These are phyloP conservation scores for Pogonomyrmex barbatus DNA, from an alignment of 1,140 invertebrate genomes.

Conservation along the genomic window DNA sequence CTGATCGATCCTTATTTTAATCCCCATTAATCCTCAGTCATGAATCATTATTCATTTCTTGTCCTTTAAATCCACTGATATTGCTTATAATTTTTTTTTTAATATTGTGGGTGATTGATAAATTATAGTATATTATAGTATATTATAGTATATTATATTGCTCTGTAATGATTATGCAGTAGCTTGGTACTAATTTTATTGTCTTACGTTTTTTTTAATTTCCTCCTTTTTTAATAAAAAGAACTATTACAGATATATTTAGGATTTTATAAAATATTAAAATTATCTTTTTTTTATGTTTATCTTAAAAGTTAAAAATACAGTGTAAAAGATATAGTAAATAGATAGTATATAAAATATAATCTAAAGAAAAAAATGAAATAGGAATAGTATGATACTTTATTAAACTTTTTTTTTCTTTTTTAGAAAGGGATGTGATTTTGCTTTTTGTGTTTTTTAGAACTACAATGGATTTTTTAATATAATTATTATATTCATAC, in stretches of 20 bases:
- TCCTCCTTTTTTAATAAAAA: neutral
- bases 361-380: neutral
- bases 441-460: conserved; percentile 17
- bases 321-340: neutral
- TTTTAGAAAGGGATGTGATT: neutral
- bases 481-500: neutral
- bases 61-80: conserved; percentile 60
- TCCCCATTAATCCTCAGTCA: conserved; percentile 45
- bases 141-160: conserved; percentile 65
- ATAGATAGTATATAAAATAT: conserved; percentile 13
- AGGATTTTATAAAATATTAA: neutral
- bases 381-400: neutral
- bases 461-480: conserved; percentile 7
- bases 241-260: conserved; percentile 17
- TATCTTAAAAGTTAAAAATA: conserved; percentile 29
- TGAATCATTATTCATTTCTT: conserved; percentile 32
- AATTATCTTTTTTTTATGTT: conserved; percentile 23
- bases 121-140: conserved; percentile 67
- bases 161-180: conserved; percentile 59
- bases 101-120: conserved; percentile 72
- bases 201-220: conserved; percentile 32
- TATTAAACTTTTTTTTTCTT: conserved; percentile 23
- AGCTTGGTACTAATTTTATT: conserved; percentile 57
- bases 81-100: conserved; percentile 72
- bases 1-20: conserved; percentile 58